Base-by-base conservation (phyloP, 2,797 vertebrate species). In the Helarctos malayanus region DNA sequence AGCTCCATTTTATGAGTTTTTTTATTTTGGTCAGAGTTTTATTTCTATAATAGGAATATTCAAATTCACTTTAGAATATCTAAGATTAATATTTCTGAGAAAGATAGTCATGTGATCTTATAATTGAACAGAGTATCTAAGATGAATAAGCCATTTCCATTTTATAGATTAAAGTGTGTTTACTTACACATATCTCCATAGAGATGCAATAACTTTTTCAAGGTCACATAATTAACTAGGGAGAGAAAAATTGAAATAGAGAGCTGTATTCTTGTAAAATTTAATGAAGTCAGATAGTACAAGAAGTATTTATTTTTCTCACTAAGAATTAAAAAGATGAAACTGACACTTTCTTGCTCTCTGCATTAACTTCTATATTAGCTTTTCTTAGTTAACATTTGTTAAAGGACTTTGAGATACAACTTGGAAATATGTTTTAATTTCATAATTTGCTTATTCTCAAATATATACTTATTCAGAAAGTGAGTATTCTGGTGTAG, bases 371-470 rank as follows among this genome's bases (percentile, higher is more conserved):
- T 68, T 76, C 75, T 78, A 19, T 11, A 35, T 87, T 83, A 92
- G 63, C 21, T 95, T 49, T 79, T 75, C 59, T 82, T 47, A 84
- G 25, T 63, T 83, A 91, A 35, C 49, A 21, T 89, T 84, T 69
- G 19, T 54, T 85, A 49, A 85, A 63, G 57, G 35, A 85, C 32
- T 69, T 89, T 57, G 54, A 85, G 29, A 63, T 65, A 41, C 21
- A 87, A 82, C 25, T 85, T 81, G 6, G 32, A 81, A 92, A 29
- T 81, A 47, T 27, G 10, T 81, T 96, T 59, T 69, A 41, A 90
- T 92, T 89, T 94, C 45, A 76, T 63, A 89, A 90, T 92, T 86
- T 81, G 2, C 18, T 59, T 89, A 29, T 94, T 88, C 54, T 87
- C 41, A 89, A 56, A 90, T 88, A 59, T 23, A 68, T 86, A 78